Percentiles rank a stretch among this genome's conserved stretches.
These are phyloP conservation scores for Grapholita molesta DNA, from an alignment of 1,140 invertebrate genomes.

Conservation along the genomic window DNA sequence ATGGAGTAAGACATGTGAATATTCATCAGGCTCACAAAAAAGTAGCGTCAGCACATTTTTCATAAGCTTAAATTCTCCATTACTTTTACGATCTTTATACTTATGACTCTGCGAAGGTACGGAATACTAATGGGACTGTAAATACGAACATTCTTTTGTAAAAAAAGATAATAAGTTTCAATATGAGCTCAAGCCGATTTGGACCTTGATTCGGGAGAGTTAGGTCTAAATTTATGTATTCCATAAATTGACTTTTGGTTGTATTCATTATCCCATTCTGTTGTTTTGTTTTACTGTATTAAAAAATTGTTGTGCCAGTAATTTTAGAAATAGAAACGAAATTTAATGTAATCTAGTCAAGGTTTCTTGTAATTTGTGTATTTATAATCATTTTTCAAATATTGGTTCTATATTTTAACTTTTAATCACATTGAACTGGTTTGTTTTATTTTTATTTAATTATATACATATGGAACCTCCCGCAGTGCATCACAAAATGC, in stretches of 20 bases:
- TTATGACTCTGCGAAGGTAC: constrained; percentile 2
- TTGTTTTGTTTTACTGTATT: not conserved
- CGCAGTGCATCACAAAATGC: too few relatives aligned
- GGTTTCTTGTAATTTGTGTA: too few relatives aligned
- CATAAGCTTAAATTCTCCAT: constrained; percentile 12
- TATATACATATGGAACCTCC: too few relatives aligned
- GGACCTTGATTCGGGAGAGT: not conserved
- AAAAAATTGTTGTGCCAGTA: too few relatives aligned
- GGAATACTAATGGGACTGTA: not conserved
- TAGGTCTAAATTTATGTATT: not conserved
- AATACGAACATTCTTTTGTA: not conserved
- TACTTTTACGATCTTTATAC: constrained; percentile 4
- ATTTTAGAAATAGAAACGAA: too few relatives aligned
- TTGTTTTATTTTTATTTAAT: too few relatives aligned
- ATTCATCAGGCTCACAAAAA: not conserved
- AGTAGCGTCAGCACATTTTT: constrained; percentile 3
- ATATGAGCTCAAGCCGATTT: not conserved
- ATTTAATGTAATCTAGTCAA: too few relatives aligned
- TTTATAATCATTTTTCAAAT: too few relatives aligned
- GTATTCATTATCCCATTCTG: not conserved
- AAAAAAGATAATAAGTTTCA: not conserved
- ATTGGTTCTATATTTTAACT: too few relatives aligned
- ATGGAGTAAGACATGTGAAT: not conserved
- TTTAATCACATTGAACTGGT: too few relatives aligned
- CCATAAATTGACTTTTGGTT: not conserved